Evolutionary conservation across 2,113 vertebrate genomes (phyloP).

Genomic region (Rhineura floridana): DNA sequence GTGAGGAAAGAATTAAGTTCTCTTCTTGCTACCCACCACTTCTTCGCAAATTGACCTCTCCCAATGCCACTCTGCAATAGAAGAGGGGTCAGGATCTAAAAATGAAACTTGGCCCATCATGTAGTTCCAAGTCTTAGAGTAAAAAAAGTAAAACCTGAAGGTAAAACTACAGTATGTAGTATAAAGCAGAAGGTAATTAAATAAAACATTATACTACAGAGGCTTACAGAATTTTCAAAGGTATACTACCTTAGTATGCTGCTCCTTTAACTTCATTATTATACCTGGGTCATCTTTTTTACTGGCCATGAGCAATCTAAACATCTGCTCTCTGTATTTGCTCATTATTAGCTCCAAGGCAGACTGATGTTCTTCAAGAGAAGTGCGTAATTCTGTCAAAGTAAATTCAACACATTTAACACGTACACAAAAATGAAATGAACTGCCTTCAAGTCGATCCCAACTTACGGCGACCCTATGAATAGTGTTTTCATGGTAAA

Average conservation of each 20-base stretch:
- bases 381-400: constrained; percentile 87
- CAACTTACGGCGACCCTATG: too few relatives aligned
- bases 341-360: constrained; percentile 98
- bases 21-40: neutral
- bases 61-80: neutral
- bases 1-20: neutral
- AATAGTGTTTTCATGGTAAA: too few relatives aligned
- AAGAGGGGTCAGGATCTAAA: neutral
- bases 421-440: too few relatives aligned
- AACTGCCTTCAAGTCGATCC: too few relatives aligned
- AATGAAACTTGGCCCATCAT: neutral
- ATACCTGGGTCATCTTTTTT: constrained; percentile 92
- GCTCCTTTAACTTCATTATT: constrained; percentile 92
- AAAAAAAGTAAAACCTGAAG: neutral
- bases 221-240: neutral
- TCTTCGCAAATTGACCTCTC: neutral
- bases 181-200: neutral
- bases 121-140: neutral
- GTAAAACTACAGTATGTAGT: neutral
- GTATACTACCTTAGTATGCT: constrained; percentile 89
- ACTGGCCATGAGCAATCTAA: constrained; percentile 92
- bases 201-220: neutral
- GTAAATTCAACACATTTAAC: constrained; percentile 8
- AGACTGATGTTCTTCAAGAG: constrained; percentile 96
- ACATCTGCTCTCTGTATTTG: constrained; percentile 97